These are phyloP conservation scores for Drosophila busckii DNA, from an alignment of 1,140 invertebrate species.

Conservation along the genomic window DNA sequence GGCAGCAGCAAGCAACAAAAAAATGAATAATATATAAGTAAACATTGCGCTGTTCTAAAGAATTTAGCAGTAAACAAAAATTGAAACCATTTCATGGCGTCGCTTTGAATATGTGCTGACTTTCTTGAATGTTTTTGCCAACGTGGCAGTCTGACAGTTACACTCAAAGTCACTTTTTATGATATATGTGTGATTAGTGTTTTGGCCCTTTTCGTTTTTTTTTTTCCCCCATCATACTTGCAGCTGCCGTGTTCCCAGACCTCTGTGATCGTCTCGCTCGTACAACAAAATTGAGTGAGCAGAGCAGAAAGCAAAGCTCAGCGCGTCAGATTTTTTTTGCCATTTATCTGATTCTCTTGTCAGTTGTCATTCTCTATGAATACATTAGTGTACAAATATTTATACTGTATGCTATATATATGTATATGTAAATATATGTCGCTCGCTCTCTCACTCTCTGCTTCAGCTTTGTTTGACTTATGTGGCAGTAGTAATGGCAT, in stretches of 20 bases:
- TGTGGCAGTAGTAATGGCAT: constrained; percentile 14
- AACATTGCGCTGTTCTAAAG: too few relatives aligned
- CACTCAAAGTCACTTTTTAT: constrained; percentile 60
- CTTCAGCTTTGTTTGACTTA: constrained; percentile 49
- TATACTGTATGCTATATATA: not conserved
- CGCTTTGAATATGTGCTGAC: too few relatives aligned
- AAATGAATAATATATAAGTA: too few relatives aligned
- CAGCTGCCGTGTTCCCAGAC: constrained; percentile 14
- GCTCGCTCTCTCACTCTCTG: constrained; percentile 25
- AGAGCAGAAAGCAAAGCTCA: constrained; percentile 22
- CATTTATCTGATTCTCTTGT: constrained; percentile 64
- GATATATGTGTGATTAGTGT: constrained; percentile 65
- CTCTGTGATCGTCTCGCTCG: constrained; percentile 13
- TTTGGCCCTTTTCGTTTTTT: constrained; percentile 2
- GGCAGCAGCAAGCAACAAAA: too few relatives aligned
- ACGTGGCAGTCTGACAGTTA: constrained; percentile 35
- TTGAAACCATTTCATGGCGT: too few relatives aligned
- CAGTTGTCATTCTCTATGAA: constrained; percentile 74
- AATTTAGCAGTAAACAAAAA: too few relatives aligned
- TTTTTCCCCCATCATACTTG: constrained; percentile 11
- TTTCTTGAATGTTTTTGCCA: too few relatives aligned
- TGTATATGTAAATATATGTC: not conserved
- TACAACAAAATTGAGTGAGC: constrained; percentile 4
- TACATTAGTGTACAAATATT: constrained; percentile 50
- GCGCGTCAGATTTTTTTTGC: constrained; percentile 66